Percentiles rank a stretch among this genome's conserved stretches.
These are phyloP conservation scores for Esox lucius DNA, from an alignment of 2,797 vertebrate genomes.

Conservation along the genomic window DNA sequence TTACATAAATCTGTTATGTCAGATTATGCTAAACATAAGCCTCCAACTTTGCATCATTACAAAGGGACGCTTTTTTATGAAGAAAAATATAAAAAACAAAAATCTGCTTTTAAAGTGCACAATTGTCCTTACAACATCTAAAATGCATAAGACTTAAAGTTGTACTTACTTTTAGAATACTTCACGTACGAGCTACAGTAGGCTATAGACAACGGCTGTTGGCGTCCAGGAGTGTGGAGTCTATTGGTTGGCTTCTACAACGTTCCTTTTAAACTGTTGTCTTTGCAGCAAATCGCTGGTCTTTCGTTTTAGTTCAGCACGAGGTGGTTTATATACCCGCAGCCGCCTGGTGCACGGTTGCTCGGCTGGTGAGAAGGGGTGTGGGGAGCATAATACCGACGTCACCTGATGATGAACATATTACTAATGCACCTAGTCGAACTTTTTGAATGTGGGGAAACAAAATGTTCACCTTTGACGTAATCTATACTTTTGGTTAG, in stretches of 20 bases:
- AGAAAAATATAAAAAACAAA: not conserved
- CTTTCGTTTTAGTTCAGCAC: constrained; percentile 7
- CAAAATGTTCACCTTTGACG: not conserved
- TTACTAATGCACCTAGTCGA: constrained; percentile 2
- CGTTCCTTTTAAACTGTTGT: not conserved
- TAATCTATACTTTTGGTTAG: not conserved
- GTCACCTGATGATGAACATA: not conserved
- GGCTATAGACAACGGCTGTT: constrained; percentile 33
- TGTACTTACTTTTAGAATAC: constrained; percentile 55
- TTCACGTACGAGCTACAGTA: constrained; percentile 23
- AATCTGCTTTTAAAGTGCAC: too few relatives aligned
- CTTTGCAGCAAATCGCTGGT: constrained; percentile 20
- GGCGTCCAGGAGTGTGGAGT: not conserved
- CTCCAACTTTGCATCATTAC: not conserved
- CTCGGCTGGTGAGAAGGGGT: not conserved
- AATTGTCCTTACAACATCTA: not conserved
- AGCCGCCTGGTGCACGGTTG: constrained; percentile 10
- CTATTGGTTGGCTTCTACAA: not conserved
- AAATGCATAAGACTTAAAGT: not conserved
- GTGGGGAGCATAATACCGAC: not conserved
- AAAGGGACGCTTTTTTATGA: not conserved
- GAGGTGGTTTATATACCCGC: constrained; percentile 60
- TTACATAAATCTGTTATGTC: not conserved
- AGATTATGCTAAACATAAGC: not conserved
- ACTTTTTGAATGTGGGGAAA: not conserved